Evolutionary conservation across 2,113 vertebrate genomes (phyloP).

Genomic region (Cryptomyrus ogoouensis): DNA sequence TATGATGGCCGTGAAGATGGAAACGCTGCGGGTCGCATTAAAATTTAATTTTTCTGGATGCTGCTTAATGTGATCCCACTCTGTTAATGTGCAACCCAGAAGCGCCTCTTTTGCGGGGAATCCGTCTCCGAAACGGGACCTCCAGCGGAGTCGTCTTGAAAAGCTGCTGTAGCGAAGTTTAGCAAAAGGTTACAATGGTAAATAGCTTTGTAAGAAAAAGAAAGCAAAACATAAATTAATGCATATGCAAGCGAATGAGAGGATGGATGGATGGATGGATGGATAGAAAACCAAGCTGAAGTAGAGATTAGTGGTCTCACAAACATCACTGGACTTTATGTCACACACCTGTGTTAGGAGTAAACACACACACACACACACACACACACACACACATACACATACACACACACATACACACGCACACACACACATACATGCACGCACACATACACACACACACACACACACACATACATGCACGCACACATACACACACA

Average conservation of each 20-base stretch:
- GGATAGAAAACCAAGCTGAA: background rate
- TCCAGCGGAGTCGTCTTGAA: background rate
- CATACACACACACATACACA: no score
- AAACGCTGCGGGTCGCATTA: constrained; percentile 22
- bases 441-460: background rate
- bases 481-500: no score
- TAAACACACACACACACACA: background rate
- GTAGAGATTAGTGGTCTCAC: background rate
- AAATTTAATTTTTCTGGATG: constrained; percentile 29
- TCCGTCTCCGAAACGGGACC: background rate
- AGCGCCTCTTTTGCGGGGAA: constrained; percentile 2
- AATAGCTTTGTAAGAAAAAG: background rate
- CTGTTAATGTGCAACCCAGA: constrained; percentile 21
- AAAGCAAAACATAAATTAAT: background rate
- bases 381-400: no score
- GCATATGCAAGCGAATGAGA: background rate
- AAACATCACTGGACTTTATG: background rate
- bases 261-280: background rate
- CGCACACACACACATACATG: background rate
- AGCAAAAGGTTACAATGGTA: background rate
- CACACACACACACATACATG: no score
- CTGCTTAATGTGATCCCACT: constrained; percentile 12
- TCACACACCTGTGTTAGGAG: background rate
- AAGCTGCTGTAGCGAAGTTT: background rate
- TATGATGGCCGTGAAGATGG: constrained; percentile 2